Evolutionary conservation across 2,888 invertebrate genomes (phyloP).

Genomic region (Scaptodrosophila latifasciaeformis): DNA sequence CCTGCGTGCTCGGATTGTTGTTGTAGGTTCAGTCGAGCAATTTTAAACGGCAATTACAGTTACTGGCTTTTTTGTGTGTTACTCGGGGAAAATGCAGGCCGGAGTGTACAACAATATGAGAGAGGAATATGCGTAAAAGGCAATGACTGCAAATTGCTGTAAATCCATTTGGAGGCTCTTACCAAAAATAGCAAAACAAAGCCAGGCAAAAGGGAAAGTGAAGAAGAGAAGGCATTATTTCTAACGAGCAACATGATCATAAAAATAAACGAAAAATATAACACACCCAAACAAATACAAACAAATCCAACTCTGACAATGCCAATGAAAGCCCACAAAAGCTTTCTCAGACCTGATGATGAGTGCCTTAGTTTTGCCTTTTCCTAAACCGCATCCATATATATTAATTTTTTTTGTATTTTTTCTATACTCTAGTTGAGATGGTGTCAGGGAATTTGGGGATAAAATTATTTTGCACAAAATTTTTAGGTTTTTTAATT

Average conservation of each 20-base stretch:
- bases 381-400: too few relatives aligned
- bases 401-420: too few relatives aligned
- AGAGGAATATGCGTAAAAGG: not conserved
- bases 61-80: too few relatives aligned
- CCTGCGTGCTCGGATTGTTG: too few relatives aligned
- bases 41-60: conserved; percentile 54
- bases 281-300: conserved; percentile 51
- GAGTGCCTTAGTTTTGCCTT: conserved; percentile 66
- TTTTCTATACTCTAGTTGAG: too few relatives aligned
- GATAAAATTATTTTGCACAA: too few relatives aligned
- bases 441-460: too few relatives aligned
- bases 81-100: not conserved
- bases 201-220: not conserved
- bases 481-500: too few relatives aligned
- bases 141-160: conserved; percentile 50
- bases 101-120: not conserved
- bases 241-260: conserved; percentile 66
- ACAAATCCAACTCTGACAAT: conserved; percentile 38
- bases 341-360: conserved; percentile 21
- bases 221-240: conserved; percentile 47
- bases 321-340: not conserved
- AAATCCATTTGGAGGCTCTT: conserved; percentile 49
- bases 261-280: conserved; percentile 65
- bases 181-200: too few relatives aligned
- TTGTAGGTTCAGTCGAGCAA: too few relatives aligned